These are phyloP conservation scores for Hycleus cichorii DNA, from an alignment of 1,140 invertebrate species.

Conservation along the genomic window DNA sequence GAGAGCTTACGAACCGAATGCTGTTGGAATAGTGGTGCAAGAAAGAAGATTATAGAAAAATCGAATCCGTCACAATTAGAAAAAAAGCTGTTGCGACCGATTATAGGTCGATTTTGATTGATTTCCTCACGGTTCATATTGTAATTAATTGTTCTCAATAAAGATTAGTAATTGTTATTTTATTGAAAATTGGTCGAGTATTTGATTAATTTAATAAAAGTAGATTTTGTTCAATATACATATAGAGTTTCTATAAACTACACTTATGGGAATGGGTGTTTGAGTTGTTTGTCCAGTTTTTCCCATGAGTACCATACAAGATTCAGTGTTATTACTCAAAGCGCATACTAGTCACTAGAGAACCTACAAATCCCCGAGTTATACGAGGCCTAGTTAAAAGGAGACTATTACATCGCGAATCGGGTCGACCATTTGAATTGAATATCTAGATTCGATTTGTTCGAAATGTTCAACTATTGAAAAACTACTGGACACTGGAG, in stretches of 20 bases:
- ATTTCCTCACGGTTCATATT: background rate
- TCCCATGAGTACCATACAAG: slow-evolving; percentile 13
- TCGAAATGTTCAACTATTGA: slow-evolving; percentile 27
- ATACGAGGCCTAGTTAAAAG: slow-evolving; percentile 15
- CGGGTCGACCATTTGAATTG: slow-evolving; percentile 8
- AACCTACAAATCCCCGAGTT: slow-evolving; percentile 14
- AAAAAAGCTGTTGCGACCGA: no score
- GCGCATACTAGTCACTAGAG: slow-evolving; percentile 10
- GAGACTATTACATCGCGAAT: slow-evolving; percentile 12
- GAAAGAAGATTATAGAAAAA: no score
- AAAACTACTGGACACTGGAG: slow-evolving; percentile 27
- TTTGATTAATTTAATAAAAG: background rate
- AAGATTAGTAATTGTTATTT: background rate
- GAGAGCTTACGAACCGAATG: no score
- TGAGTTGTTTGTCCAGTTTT: slow-evolving; percentile 12
- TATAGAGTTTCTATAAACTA: slow-evolving; percentile 8
- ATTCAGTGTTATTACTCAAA: slow-evolving; percentile 18
- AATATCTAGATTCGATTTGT: slow-evolving; percentile 18
- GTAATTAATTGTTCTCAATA: background rate
- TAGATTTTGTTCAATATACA: background rate
- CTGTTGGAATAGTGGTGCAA: no score
- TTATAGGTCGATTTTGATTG: no score
- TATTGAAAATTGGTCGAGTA: background rate
- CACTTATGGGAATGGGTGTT: slow-evolving; percentile 18
- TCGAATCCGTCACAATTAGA: no score